phyloP scores from a whole-genome alignment of 2,888 invertebrate genomes.

The Mesorhabditis belari region DNA sequence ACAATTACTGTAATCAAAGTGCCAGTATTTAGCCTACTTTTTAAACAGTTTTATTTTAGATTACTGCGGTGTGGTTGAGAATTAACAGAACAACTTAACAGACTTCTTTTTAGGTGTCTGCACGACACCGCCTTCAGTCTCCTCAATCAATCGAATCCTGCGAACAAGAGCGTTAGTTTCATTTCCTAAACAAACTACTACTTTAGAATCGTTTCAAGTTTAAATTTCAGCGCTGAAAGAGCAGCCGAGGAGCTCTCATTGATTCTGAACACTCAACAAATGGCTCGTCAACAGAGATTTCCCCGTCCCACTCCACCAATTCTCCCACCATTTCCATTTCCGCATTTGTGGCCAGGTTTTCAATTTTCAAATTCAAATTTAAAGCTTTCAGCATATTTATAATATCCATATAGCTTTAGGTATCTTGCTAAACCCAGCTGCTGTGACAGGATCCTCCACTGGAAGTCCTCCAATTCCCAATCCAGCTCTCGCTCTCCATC shows the following conservation, averaged over 20 bases:
- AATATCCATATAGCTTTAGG: no score
- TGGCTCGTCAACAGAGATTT: background rate
- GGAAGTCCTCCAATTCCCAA: background rate
- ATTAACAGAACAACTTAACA: background rate
- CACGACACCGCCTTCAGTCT: slow-evolving; percentile 77
- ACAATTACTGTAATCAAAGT: no score
- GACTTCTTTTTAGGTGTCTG: slow-evolving; percentile 63
- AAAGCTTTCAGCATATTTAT: no score
- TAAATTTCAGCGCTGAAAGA: slow-evolving; percentile 69
- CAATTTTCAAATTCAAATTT: background rate
- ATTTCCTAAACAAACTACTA: background rate
- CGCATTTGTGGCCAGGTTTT: slow-evolving; percentile 13
- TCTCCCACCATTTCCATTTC: slow-evolving; percentile 14
- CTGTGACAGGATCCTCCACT: slow-evolving; percentile 7
- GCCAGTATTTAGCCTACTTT: no score
- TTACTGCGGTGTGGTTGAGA: background rate
- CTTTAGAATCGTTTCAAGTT: no score
- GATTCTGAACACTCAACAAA: slow-evolving; percentile 37
- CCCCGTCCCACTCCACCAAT: background rate
- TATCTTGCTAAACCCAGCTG: slow-evolving; percentile 21
- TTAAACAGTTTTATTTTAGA: slow-evolving; percentile 4
- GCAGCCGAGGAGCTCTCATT: slow-evolving; percentile 88
- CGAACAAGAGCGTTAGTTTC: slow-evolving; percentile 70
- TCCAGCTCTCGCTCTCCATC: slow-evolving; percentile 2
- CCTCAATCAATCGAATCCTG: slow-evolving; percentile 90